A percentile compares a stretch with the other conserved stretches of the same genome.
Conservation (phyloP, 2,113 vertebrate species). For the Orientallactaga bullata region DNA sequence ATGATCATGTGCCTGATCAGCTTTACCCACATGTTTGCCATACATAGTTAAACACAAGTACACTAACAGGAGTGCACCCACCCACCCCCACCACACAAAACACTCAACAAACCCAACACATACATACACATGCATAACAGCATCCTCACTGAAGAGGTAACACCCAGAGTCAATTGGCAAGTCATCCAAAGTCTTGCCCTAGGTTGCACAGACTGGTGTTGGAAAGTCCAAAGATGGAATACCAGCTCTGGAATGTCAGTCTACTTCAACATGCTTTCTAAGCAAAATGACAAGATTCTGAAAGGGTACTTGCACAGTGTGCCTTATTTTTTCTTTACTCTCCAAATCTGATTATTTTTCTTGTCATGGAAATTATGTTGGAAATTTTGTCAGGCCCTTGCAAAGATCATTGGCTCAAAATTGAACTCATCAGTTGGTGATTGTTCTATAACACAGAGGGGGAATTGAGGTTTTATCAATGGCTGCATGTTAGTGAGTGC, state of each 20-base stretch:
- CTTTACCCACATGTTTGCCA: neutral
- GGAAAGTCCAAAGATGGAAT: neutral
- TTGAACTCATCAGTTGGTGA: neutral
- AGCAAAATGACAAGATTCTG: neutral
- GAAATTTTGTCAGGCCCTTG: slow-evolving; percentile 2
- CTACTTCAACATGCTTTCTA: neutral
- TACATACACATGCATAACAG: neutral
- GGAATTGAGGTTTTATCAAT: neutral
- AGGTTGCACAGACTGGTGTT: neutral
- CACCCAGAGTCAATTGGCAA: too few species aligned
- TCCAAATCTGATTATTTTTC: slow-evolving; percentile 46
- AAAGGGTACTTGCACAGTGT: neutral
- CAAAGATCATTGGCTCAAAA: neutral
- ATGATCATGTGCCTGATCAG: neutral
- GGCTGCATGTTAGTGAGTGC: neutral
- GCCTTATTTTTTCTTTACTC: neutral
- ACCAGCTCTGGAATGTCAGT: neutral
- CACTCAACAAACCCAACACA: too few species aligned
- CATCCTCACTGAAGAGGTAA: neutral
- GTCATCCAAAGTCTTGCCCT: neutral
- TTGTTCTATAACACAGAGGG: neutral
- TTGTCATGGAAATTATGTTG: slow-evolving; percentile 2
- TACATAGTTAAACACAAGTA: neutral
- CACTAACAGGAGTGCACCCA: neutral
- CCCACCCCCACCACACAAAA: too few species aligned